These are phyloP conservation scores for Euwallacea similis DNA, from an alignment of 1,140 invertebrate species.

Conservation along the genomic window DNA sequence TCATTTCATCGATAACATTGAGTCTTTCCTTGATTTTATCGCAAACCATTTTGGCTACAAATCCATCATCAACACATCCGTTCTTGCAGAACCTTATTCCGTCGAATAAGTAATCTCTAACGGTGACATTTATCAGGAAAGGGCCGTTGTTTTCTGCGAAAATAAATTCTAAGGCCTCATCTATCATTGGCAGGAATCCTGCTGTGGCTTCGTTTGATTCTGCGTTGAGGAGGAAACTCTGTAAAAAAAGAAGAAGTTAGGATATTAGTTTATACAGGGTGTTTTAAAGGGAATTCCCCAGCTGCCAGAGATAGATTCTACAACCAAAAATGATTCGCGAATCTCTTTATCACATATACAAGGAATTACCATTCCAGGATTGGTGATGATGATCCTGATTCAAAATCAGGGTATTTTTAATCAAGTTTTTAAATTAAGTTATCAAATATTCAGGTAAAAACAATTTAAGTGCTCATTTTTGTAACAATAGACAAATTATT, in stretches of 20 bases:
- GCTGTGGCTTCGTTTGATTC: conserved; percentile 9
- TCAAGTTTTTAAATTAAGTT: too few species aligned
- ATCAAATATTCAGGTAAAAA: too few species aligned
- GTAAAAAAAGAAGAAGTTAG: neutral
- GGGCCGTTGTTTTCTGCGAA: conserved; percentile 41
- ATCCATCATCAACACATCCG: conserved; percentile 35
- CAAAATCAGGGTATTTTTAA: too few species aligned
- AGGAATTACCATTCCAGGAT: too few species aligned
- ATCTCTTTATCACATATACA: too few species aligned
- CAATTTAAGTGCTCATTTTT: too few species aligned
- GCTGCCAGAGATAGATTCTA: too few species aligned
- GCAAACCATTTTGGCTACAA: conserved; percentile 39
- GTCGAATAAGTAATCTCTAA: conserved; percentile 42
- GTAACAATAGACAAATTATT: too few species aligned
- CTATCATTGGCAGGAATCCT: conserved; percentile 31
- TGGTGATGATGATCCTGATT: too few species aligned
- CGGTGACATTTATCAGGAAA: conserved; percentile 40
- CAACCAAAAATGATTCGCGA: too few species aligned
- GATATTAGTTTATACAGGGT: too few species aligned
- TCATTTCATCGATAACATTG: conserved; percentile 34
- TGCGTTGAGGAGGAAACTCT: conserved; percentile 23
- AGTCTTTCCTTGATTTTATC: conserved; percentile 34
- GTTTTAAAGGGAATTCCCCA: too few species aligned
- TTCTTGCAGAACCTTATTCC: conserved; percentile 41
- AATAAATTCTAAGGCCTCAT: conserved; percentile 33